These are phyloP conservation scores for Chionis minor DNA, from an alignment of 2,113 vertebrate genomes.

Conservation along the genomic window DNA sequence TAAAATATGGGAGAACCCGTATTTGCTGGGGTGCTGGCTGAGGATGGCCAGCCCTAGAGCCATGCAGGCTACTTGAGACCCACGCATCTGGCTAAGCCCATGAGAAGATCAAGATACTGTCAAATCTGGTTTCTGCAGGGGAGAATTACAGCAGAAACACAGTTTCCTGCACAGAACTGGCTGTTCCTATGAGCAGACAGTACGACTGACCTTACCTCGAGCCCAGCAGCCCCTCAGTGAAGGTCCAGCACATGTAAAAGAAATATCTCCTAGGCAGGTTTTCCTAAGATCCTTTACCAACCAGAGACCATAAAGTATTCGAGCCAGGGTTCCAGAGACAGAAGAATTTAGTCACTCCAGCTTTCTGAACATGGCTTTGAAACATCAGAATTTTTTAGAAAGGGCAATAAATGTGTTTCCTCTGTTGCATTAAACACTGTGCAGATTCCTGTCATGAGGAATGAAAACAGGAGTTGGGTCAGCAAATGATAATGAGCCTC, in stretches of 20 bases:
- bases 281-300: constrained; percentile 5
- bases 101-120: constrained; percentile 2
- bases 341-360: not conserved
- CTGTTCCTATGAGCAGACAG: constrained; percentile 20
- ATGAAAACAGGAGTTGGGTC: constrained; percentile 73
- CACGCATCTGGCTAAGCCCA: not conserved
- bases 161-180: not conserved
- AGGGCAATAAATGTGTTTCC: constrained; percentile 64
- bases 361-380: constrained; percentile 9
- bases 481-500: constrained; percentile 59
- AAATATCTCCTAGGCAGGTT: not conserved
- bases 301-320: not conserved
- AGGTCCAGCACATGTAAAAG: not conserved
- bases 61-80: not conserved
- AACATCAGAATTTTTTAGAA: constrained; percentile 48
- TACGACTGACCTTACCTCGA: not conserved
- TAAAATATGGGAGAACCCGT: rapidly evolving
- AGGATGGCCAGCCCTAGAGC: not conserved
- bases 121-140: not conserved
- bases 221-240: not conserved
- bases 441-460: constrained; percentile 61
- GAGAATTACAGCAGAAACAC: not conserved
- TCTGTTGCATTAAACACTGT: constrained; percentile 50
- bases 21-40: not conserved
- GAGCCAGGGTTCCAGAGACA: not conserved